Evolutionary conservation across 2,797 vertebrate species (phyloP), one percentile per base, ranked within the genome.

Genomic region (Saxicola maurus): DNA sequence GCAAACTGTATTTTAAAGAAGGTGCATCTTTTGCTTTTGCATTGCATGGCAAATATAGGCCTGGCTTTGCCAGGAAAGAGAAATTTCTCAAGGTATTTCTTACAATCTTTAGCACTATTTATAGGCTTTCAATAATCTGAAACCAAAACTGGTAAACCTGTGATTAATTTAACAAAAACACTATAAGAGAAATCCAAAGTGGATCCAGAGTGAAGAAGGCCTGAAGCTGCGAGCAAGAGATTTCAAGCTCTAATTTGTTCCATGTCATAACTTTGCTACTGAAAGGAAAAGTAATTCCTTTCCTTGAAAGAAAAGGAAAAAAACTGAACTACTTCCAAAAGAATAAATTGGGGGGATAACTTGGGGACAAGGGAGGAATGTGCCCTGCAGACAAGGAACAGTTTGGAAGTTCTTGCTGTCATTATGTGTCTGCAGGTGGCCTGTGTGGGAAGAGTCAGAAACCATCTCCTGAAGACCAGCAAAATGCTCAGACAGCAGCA

Each of bases 401-500:
- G 15, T 40, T 24, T 78, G 52, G 33, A 90, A 74, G 40, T 59
- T 87, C 23, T 46, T 90, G 7, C 55, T 83, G 71, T 87, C 53
- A 40, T 91, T 89, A 31, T 95, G 61, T 90, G 30, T 94, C 74
- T 92, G 40, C 94, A 99, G 99, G 86, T 90, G 49, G 95, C 96
- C 55, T 97, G 96, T 45, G 71, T 97, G 38, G 86, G 90, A 55
- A 96, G 96, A 87, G 92, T 98, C 43, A 98, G 97, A 96, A 96
- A 92, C 66, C 95, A 97, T 82, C 97, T 99, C 45, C 94, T 99
- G 68, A 99, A 98, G 97, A 98, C 97, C 55, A 97, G 98, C 90
- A 98, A 98, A 96, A 95, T 91, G 57, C 96, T 99, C 91, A 96
- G 98, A 52, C 98, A 99, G 57, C 96, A 97, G 27, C 96, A 98